These are phyloP conservation scores for Ectemnius cavifrons DNA, from an alignment of 2,888 invertebrate genomes.

Conservation along the genomic window DNA sequence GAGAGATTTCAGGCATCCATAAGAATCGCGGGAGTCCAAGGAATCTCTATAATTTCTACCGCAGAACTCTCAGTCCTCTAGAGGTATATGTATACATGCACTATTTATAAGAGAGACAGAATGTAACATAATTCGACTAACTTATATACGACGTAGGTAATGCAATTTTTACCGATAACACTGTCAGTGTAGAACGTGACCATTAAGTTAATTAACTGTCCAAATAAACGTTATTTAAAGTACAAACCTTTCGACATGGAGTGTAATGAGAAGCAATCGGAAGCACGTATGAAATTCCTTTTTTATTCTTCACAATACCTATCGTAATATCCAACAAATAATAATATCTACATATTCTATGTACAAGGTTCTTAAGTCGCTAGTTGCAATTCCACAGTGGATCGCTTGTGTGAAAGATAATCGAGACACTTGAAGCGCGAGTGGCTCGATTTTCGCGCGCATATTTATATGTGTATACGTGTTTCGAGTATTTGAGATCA, in stretches of 20 bases:
- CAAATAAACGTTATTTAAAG: constrained; percentile 37
- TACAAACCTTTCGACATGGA: neutral
- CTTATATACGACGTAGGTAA: constrained; percentile 48
- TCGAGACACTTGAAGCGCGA: no score
- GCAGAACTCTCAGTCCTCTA: no score
- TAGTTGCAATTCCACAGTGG: constrained; percentile 17
- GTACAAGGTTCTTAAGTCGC: constrained; percentile 35
- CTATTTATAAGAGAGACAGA: no score
- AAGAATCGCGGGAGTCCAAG: no score
- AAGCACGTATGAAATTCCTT: constrained; percentile 9
- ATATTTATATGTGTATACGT: neutral
- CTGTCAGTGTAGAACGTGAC: constrained; percentile 35
- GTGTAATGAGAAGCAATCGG: neutral
- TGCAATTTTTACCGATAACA: constrained; percentile 36
- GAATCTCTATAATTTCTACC: no score
- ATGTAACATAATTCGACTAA: constrained; percentile 63
- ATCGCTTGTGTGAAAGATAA: neutral
- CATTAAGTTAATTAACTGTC: constrained; percentile 47
- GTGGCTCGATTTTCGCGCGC: neutral
- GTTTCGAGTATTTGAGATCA: constrained; percentile 16
- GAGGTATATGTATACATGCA: no score
- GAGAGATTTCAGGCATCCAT: no score
- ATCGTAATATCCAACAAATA: constrained; percentile 39
- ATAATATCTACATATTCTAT: constrained; percentile 53
- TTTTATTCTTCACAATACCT: constrained; percentile 16